Conservation (phyloP, 2,797 vertebrate species). For the Novumbra hubbsi region DNA sequence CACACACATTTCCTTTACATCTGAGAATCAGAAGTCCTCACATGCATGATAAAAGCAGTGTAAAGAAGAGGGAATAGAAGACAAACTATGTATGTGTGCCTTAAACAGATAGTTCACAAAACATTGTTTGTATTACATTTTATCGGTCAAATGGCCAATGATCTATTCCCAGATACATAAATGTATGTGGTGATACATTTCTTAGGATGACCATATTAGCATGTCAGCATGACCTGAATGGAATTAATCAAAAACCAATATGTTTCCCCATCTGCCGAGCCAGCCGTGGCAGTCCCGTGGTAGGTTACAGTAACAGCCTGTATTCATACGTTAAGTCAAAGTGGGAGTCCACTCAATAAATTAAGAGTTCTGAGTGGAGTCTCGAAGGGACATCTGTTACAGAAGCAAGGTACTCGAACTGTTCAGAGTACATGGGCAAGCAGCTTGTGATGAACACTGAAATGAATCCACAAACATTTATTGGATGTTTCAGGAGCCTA, state of each 20-base stretch:
- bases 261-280: slow-evolving; percentile 51
- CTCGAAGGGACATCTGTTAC: slow-evolving; percentile 1
- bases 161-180: slow-evolving; percentile 32
- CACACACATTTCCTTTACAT: neutral
- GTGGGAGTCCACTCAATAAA: slow-evolving; percentile 24
- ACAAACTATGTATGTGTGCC: neutral
- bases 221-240: slow-evolving; percentile 54
- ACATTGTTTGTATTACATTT: slow-evolving; percentile 45
- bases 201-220: slow-evolving; percentile 49
- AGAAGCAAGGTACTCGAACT: neutral
- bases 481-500: neutral
- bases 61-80: too few species aligned
- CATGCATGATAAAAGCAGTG: too few species aligned
- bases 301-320: slow-evolving; percentile 6
- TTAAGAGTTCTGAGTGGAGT: slow-evolving; percentile 3
- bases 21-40: neutral
- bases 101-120: slow-evolving; percentile 13
- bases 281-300: slow-evolving; percentile 19
- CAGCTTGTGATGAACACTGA: neutral
- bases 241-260: slow-evolving; percentile 59
- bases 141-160: slow-evolving; percentile 34
- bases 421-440: neutral
- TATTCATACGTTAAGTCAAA: slow-evolving; percentile 5
- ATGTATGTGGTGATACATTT: slow-evolving; percentile 58
- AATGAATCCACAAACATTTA: neutral